Evolutionary conservation across 2,888 invertebrate genomes (phyloP).

Genomic region (Atrina japonica): DNA sequence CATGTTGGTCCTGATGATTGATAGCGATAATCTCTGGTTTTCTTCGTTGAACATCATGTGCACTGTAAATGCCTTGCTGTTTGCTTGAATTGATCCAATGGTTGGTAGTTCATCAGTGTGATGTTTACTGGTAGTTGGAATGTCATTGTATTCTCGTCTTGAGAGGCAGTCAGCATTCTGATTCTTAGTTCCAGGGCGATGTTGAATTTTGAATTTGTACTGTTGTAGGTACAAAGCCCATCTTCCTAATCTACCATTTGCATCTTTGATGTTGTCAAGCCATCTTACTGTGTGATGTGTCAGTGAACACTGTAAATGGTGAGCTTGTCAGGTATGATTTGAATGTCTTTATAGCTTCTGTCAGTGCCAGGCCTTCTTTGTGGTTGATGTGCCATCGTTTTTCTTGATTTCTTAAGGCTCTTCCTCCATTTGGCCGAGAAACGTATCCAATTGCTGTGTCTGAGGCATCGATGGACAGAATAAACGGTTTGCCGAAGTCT

Average conservation of each 20-base stretch:
- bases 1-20: neutral
- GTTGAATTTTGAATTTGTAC: too few species aligned
- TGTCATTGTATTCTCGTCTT: constrained; percentile 20
- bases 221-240: too few species aligned
- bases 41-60: neutral
- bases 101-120: too few species aligned
- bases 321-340: constrained; percentile 4
- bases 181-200: neutral
- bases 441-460: constrained; percentile 38
- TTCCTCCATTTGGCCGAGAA: constrained; percentile 30
- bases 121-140: too few species aligned
- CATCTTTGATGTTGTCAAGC: too few species aligned
- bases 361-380: constrained; percentile 6
- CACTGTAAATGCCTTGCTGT: too few species aligned
- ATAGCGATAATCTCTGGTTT: neutral
- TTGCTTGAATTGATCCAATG: too few species aligned
- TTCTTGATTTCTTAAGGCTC: constrained; percentile 25
- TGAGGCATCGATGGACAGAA: constrained; percentile 42
- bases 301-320: too few species aligned
- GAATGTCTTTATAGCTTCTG: constrained; percentile 17
- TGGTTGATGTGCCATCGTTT: constrained; percentile 18
- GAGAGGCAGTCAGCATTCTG: constrained; percentile 1
- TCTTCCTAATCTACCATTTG: too few species aligned
- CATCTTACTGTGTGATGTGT: too few species aligned
- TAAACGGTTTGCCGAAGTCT: constrained; percentile 31